A percentile compares a stretch with the other conserved stretches of the same genome.
Conservation (phyloP, 1,140 invertebrate genomes). For the Drosophila mauritiana region DNA sequence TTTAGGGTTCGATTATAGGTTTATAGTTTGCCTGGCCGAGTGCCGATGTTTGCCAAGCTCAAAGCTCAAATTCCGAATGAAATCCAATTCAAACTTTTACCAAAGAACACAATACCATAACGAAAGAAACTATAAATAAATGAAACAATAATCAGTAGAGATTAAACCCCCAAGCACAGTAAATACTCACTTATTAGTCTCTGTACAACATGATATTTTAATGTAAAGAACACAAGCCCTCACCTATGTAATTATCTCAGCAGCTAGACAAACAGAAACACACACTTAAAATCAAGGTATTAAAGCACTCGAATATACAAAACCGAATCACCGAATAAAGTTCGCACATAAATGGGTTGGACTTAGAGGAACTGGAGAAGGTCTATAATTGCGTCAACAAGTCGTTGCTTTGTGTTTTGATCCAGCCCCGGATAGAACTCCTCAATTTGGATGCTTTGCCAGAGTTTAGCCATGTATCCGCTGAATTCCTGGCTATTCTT, state of each 20-base stretch:
- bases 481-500: conserved; percentile 1
- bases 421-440: conserved; percentile 17
- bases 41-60: conserved; percentile 38
- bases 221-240: conserved; percentile 38
- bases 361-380: conserved; percentile 26
- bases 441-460: conserved; percentile 36
- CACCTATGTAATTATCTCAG: conserved; percentile 63
- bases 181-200: conserved; percentile 41
- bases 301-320: conserved; percentile 23
- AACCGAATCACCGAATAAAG: conserved; percentile 60
- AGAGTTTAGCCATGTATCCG: conserved; percentile 43
- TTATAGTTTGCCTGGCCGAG: conserved; percentile 29
- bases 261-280: conserved; percentile 37
- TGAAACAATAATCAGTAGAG: conserved; percentile 14
- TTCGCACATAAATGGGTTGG: conserved; percentile 19
- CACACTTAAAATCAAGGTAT: conserved; percentile 11
- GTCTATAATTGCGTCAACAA: conserved; percentile 30
- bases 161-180: conserved; percentile 19
- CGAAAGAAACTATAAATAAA: conserved; percentile 3
- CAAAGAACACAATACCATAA: conserved; percentile 1
- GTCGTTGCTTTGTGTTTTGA: conserved; percentile 6
- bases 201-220: conserved; percentile 47
- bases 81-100: background rate
- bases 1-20: conserved; percentile 19
- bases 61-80: conserved; percentile 22